A percentile compares a stretch with the other conserved stretches of the same genome.
Conservation (phyloP, 2,797 vertebrate genomes). For the Borostomias antarcticus region DNA sequence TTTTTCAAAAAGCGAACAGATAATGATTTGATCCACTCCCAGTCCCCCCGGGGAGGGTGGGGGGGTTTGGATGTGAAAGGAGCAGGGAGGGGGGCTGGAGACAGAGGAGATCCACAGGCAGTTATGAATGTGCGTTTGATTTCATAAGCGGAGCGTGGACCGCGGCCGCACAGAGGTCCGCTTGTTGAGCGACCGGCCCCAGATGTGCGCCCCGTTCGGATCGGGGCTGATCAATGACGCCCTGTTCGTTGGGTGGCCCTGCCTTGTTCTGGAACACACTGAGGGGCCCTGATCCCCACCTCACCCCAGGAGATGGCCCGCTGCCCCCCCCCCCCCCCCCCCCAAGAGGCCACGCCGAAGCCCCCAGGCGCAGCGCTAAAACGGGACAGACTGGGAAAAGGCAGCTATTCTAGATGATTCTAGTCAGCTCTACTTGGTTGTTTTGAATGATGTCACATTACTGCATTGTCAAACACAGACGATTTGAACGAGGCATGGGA, state of each 20-base stretch:
- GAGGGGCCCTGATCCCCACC: slow-evolving; percentile 61
- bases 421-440: background rate
- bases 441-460: slow-evolving; percentile 32
- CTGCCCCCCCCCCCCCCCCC: too few relatives aligned
- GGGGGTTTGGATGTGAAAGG: slow-evolving; percentile 58
- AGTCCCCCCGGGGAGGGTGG: slow-evolving; percentile 58
- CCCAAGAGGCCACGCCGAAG: slow-evolving; percentile 18
- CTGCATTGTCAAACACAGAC: background rate
- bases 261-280: slow-evolving; percentile 64
- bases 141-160: slow-evolving; percentile 59
- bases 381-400: slow-evolving; percentile 10
- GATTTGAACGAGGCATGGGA: background rate
- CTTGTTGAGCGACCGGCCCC: slow-evolving; percentile 69
- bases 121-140: slow-evolving; percentile 77
- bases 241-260: slow-evolving; percentile 63
- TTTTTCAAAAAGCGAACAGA: slow-evolving; percentile 61
- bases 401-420: background rate
- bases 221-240: slow-evolving; percentile 65
- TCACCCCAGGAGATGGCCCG: slow-evolving; percentile 43
- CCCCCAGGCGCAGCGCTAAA: slow-evolving; percentile 18
- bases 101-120: slow-evolving; percentile 62
- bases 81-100: slow-evolving; percentile 36
- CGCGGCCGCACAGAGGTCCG: slow-evolving; percentile 60
- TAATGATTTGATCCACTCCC: slow-evolving; percentile 62
- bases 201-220: slow-evolving; percentile 69